Percentiles rank a stretch among this genome's conserved stretches.
phyloP scores from a whole-genome alignment of 2,113 vertebrate genomes.

The Perca fluviatilis region DNA sequence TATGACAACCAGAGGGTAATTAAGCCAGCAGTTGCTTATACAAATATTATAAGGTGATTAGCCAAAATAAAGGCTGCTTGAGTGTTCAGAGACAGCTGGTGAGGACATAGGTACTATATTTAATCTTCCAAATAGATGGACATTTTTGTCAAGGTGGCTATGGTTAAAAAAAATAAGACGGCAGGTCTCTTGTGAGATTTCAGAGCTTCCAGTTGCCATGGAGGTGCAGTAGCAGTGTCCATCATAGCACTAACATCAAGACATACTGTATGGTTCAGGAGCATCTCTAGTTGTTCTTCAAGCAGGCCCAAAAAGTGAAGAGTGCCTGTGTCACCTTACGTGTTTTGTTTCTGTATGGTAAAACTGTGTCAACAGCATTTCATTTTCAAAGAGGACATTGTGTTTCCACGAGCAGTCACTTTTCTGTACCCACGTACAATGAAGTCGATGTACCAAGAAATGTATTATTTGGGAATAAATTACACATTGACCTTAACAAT shows the following conservation, averaged over 20 bases:
- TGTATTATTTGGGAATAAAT: constrained; percentile 78
- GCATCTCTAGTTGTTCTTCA: constrained; percentile 52
- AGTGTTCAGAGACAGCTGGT: constrained; percentile 24
- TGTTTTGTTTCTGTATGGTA: constrained; percentile 34
- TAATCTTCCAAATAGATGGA: constrained; percentile 38
- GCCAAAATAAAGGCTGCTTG: constrained; percentile 15
- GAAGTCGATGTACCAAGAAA: constrained; percentile 73
- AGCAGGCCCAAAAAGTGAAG: constrained; percentile 40
- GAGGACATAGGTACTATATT: constrained; percentile 23
- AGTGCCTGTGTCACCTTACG: constrained; percentile 45
- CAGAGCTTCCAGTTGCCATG: constrained; percentile 34
- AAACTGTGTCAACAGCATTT: constrained; percentile 49
- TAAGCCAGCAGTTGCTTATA: constrained; percentile 41
- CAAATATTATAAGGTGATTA: constrained; percentile 48
- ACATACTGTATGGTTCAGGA: constrained; percentile 40
- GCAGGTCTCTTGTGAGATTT: neutral
- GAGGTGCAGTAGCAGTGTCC: constrained; percentile 42
- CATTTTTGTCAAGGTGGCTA: constrained; percentile 34
- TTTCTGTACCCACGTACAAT: constrained; percentile 65
- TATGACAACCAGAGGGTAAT: constrained; percentile 43
- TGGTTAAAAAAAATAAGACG: constrained; percentile 4
- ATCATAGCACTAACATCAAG: constrained; percentile 45
- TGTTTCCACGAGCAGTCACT: constrained; percentile 61
- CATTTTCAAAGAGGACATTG: constrained; percentile 51
- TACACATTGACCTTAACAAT: constrained; percentile 62